Evolutionary conservation across 2,888 invertebrate species (phyloP).

Genomic region (Orthonevra nobilis): DNA sequence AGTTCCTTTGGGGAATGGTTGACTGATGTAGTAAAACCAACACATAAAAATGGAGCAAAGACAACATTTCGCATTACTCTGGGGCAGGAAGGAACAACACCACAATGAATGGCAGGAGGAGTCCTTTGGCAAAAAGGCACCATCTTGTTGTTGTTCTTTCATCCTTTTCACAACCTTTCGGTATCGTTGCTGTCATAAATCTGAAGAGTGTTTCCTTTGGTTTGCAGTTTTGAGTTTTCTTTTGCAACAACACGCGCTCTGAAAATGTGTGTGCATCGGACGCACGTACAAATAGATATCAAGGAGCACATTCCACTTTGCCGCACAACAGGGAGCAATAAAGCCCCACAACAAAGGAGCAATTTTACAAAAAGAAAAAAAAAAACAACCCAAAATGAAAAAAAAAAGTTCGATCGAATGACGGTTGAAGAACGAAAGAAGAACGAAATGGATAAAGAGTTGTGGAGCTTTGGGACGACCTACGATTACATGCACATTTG

Average conservation of each 20-base stretch:
- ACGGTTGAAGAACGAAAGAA: neutral
- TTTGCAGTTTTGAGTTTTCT: no score
- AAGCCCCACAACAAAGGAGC: neutral
- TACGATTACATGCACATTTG: conserved; percentile 15
- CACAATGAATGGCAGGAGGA: conserved; percentile 13
- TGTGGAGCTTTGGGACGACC: no score
- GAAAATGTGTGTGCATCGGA: neutral
- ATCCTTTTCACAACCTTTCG: neutral
- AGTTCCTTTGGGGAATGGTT: conserved; percentile 1
- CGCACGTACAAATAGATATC: conserved; percentile 34
- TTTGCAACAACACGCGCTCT: no score
- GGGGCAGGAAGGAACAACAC: conserved; percentile 18
- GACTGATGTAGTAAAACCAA: neutral
- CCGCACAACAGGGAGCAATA: conserved; percentile 33
- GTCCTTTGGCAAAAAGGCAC: conserved; percentile 26
- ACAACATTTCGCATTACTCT: conserved; percentile 32
- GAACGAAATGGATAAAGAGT: no score
- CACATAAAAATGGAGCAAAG: neutral
- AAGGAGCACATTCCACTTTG: conserved; percentile 19
- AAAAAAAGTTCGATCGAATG: conserved; percentile 28
- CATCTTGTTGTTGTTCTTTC: no score
- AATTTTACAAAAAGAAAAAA: conserved; percentile 14
- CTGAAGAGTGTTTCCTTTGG: conserved; percentile 35
- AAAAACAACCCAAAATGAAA: no score
- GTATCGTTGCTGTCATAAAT: conserved; percentile 42